Conservation (phyloP, 2,113 vertebrate genomes). For the Aix galericulata region DNA sequence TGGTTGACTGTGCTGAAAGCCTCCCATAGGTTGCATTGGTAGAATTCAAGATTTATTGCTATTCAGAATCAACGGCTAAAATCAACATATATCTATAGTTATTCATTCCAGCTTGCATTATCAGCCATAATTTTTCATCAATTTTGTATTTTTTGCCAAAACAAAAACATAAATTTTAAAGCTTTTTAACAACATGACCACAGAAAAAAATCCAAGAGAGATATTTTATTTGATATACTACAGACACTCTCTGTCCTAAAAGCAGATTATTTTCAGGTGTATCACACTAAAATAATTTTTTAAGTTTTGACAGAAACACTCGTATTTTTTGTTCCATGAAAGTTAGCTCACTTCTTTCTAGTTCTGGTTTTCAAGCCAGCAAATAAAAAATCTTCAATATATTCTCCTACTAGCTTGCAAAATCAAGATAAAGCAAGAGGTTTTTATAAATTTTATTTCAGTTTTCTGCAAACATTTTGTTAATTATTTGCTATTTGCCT, state of each 20-base stretch:
- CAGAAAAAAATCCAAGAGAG: not conserved
- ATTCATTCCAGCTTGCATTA: conserved; percentile 20
- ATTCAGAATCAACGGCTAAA: conserved; percentile 38
- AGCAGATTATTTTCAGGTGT: conserved; percentile 14
- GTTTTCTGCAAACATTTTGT: not conserved
- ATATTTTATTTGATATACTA: not conserved
- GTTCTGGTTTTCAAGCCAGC: not conserved
- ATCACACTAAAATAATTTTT: not conserved
- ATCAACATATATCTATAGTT: conserved; percentile 53
- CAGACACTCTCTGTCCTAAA: not conserved
- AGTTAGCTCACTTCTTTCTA: not conserved
- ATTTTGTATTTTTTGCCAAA: conserved; percentile 32
- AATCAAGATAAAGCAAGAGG: not conserved
- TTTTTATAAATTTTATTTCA: not conserved
- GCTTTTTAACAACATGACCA: conserved; percentile 31
- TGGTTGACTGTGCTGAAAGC: conserved; percentile 62
- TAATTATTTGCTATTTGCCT: not conserved
- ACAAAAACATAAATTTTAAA: conserved; percentile 35
- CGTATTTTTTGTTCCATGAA: not conserved
- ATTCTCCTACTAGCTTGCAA: not conserved
- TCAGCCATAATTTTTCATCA: conserved; percentile 56
- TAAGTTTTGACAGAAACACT: not conserved
- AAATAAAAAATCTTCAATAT: not conserved
- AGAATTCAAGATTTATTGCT: conserved; percentile 58
- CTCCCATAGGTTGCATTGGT: conserved; percentile 41